Percentiles rank a stretch among this genome's conserved stretches.
These are phyloP conservation scores for Tricholaema leucomelas DNA, from an alignment of 2,113 vertebrate genomes.

Conservation along the genomic window DNA sequence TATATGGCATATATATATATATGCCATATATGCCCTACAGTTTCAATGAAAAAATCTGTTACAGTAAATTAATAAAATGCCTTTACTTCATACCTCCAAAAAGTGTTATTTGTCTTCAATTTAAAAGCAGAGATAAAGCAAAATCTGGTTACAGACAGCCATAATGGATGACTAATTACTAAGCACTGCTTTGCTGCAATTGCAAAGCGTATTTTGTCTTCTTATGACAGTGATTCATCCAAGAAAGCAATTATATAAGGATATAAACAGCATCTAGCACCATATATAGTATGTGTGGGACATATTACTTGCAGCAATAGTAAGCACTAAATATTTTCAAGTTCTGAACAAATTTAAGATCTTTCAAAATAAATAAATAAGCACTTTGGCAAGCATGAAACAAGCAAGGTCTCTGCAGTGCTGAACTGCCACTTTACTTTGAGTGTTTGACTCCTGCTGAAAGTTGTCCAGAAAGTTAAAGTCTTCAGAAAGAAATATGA, in stretches of 20 bases:
- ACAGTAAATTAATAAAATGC: background rate
- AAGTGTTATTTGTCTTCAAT: background rate
- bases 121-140: background rate
- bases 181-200: background rate
- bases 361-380: background rate
- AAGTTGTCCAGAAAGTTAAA: background rate
- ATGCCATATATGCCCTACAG: too few species aligned
- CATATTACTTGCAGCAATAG: background rate
- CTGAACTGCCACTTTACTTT: background rate
- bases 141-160: background rate
- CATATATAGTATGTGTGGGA: background rate
- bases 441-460: background rate
- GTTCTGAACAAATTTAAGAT: background rate
- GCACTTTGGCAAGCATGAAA: background rate
- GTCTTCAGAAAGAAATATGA: background rate
- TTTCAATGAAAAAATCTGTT: background rate
- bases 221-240: background rate
- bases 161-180: background rate
- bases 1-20: too few species aligned
- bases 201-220: background rate
- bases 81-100: background rate
- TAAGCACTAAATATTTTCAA: background rate
- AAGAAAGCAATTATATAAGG: background rate
- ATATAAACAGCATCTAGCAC: background rate
- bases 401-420: background rate